Evolutionary conservation across 1,140 invertebrate species (phyloP).

Genomic region (Microplitis mediator): DNA sequence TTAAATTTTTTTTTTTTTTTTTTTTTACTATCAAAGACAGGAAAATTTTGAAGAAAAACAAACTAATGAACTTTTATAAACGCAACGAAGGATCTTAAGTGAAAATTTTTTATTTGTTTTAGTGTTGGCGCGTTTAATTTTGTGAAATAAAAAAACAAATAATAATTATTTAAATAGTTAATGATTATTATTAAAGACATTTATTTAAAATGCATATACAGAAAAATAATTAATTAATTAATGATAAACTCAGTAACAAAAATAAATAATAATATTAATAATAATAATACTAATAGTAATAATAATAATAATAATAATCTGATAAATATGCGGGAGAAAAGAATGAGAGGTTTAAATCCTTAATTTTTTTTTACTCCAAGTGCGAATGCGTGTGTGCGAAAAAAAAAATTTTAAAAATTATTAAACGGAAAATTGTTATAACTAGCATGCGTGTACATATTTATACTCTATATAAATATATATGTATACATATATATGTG

Average conservation of each 20-base stretch:
- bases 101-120: background rate
- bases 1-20: constrained; percentile 1
- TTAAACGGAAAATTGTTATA: constrained; percentile 24
- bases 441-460: constrained; percentile 30
- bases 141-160: background rate
- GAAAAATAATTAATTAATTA: background rate
- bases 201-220: background rate
- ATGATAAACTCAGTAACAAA: no score
- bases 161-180: background rate
- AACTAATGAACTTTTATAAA: background rate
- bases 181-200: background rate
- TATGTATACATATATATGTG: constrained; percentile 17
- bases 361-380: background rate
- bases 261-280: no score
- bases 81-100: background rate
- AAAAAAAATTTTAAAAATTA: constrained; percentile 1
- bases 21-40: background rate
- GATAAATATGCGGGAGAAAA: background rate
- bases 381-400: background rate
- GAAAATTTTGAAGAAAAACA: background rate
- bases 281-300: no score
- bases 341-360: background rate
- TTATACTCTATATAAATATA: constrained; percentile 19
- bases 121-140: background rate
- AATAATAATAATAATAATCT: background rate